phyloP scores from a whole-genome alignment of 2,888 invertebrate species.

The Mactromeris polynyma region DNA sequence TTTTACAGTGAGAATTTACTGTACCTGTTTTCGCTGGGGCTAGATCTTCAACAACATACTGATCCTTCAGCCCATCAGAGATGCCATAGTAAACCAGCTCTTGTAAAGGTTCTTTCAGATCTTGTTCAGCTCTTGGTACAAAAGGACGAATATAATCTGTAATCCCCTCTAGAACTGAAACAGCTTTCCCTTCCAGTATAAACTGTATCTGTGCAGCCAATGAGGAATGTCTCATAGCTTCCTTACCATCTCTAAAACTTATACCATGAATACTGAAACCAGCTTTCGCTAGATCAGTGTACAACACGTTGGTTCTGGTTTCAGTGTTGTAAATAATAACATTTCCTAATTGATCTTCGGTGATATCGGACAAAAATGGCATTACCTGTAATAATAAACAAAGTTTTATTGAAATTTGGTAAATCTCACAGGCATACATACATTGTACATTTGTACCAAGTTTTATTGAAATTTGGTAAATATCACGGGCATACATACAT shows the following conservation, averaged over 20 bases:
- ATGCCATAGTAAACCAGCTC: background rate
- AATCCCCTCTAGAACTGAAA: background rate
- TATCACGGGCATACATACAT: too few relatives aligned
- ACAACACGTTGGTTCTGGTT: background rate
- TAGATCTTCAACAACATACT: slow-evolving; percentile 8
- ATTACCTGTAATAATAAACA: background rate
- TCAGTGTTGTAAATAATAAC: background rate
- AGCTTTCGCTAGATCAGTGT: background rate
- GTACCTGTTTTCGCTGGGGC: background rate
- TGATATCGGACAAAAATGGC: background rate
- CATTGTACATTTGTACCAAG: too few relatives aligned
- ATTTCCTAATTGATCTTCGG: background rate
- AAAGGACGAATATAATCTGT: slow-evolving; percentile 16
- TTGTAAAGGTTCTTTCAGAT: background rate
- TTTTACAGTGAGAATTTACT: too few relatives aligned
- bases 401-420: too few relatives aligned
- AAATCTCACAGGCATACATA: too few relatives aligned
- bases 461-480: too few relatives aligned
- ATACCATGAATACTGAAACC: background rate
- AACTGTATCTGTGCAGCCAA: slow-evolving; percentile 5
- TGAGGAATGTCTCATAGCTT: too few relatives aligned
- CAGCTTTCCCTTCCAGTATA: slow-evolving; percentile 19
- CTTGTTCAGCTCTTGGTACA: slow-evolving; percentile 14
- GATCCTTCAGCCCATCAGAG: background rate
- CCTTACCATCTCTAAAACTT: background rate